Evolutionary conservation across 2,888 invertebrate genomes (phyloP).

Genomic region (Drosophila fulvimacula): DNA sequence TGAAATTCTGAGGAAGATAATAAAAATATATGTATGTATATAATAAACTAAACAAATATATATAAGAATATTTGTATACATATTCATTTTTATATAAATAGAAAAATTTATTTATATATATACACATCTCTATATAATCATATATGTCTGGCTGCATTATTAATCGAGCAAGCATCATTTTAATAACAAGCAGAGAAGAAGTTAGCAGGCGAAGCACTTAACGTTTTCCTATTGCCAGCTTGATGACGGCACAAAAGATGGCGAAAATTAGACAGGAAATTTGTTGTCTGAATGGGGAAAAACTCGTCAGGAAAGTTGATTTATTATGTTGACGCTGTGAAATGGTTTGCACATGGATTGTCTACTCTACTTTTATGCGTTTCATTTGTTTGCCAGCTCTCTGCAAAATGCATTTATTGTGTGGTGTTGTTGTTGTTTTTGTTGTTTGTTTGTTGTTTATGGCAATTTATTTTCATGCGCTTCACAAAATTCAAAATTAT

Average conservation of each 20-base stretch:
- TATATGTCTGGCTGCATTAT: constrained; percentile 40
- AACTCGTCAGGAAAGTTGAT: constrained; percentile 52
- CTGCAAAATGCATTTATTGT: constrained; percentile 32
- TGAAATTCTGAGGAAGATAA: background rate
- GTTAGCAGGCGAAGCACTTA: constrained; percentile 43
- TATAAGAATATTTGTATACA: background rate
- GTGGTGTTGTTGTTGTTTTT: constrained; percentile 1
- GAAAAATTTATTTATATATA: no score
- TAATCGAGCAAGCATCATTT: constrained; percentile 46
- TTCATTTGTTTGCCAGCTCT: constrained; percentile 52
- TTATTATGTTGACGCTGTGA: constrained; percentile 69
- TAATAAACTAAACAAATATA: background rate
- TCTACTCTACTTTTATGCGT: constrained; percentile 58
- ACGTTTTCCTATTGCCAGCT: constrained; percentile 44
- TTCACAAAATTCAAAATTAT: constrained; percentile 45
- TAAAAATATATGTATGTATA: background rate
- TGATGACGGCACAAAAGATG: constrained; percentile 20
- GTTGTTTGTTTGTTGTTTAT: constrained; percentile 25
- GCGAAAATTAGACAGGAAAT: constrained; percentile 67
- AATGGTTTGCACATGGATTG: constrained; percentile 62
- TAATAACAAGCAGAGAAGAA: constrained; percentile 36
- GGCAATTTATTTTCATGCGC: constrained; percentile 53
- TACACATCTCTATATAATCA: background rate
- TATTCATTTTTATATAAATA: no score
- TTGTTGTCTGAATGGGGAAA: constrained; percentile 56